A percentile compares a stretch with the other conserved stretches of the same genome.
Evolutionary conservation across 1,140 invertebrate species (phyloP).

Genomic region (Arctopsyche grandis): DNA sequence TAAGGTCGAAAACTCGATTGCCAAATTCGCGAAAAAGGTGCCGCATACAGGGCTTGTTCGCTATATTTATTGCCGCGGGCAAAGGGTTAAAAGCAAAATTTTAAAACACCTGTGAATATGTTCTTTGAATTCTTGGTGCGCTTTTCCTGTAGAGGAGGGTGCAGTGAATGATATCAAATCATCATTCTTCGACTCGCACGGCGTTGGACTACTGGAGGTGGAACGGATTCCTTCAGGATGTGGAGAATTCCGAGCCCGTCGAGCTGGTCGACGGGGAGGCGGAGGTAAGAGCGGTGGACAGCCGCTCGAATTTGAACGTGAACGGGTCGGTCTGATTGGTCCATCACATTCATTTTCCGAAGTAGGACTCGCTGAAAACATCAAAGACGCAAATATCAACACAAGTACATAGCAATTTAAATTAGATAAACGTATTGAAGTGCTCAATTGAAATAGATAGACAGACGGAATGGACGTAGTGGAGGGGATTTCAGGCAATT

Average conservation of each 20-base stretch:
- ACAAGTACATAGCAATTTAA: too few relatives aligned
- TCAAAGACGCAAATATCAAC: neutral
- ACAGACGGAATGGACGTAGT: too few relatives aligned
- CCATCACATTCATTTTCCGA: conserved; percentile 48
- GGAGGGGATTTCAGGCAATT: too few relatives aligned
- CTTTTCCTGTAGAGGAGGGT: conserved; percentile 67
- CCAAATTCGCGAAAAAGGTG: too few relatives aligned
- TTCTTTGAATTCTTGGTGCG: conserved; percentile 65
- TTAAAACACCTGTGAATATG: conserved; percentile 64
- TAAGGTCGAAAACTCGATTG: too few relatives aligned
- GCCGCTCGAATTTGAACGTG: conserved; percentile 53
- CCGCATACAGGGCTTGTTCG: too few relatives aligned
- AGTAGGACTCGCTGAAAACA: conserved; percentile 34
- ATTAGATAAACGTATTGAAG: too few relatives aligned
- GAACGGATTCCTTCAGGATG: conserved; percentile 55
- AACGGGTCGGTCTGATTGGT: conserved; percentile 37
- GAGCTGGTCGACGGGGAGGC: conserved; percentile 65
- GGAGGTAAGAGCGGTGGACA: conserved; percentile 64
- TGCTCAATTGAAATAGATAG: too few relatives aligned
- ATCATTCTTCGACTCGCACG: conserved; percentile 68
- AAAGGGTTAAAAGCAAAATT: neutral
- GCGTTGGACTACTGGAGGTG: conserved; percentile 64
- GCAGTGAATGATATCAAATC: conserved; percentile 81
- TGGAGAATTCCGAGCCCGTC: conserved; percentile 59
- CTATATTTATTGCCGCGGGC: too few relatives aligned